Evolutionary conservation across 2,888 invertebrate species (phyloP), one percentile per base, ranked within the genome.

Genomic region (Mythimna pallens): DNA sequence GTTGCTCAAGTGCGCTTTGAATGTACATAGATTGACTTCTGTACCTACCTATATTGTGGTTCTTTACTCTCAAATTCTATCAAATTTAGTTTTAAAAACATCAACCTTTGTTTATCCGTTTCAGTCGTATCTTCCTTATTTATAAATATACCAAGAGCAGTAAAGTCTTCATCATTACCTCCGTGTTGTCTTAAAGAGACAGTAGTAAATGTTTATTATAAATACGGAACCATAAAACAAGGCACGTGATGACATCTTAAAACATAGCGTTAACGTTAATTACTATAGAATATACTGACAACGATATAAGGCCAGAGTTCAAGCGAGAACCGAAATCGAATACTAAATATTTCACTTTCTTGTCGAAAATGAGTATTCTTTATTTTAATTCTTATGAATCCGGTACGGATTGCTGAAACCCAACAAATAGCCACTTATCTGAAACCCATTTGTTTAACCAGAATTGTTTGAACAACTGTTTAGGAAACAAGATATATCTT

Each of bases 161-260:
- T 10, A 61, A 54, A 61, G 50, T 36, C 22, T 62, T 22, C n/a
- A 65, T 76, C 54, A 62, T 83, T 30, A 50, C 50, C 30, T 50
- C 40, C 43, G 10, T 34, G 30, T 25, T 52, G 25, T 68, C 47
- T 58, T 40, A 73, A 66, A 59, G 52, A 74, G 17, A 63, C 34
- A 67, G 71, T 55, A 66, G 62, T 82, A 72, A 85, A 82, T 67
- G 65, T 74, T 85, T 74, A 82, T 82, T 79, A 65, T 34, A 73
- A 55, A 72, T 40, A 78, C 30, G 63, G 65, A 62, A 82, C 61
- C 78, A n/a, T 72, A 68, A 82, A 74, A 74, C 79, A 73, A 12
- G 52, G 71, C 30, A 63, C 58, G 71, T 69, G 74, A 78, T 55
- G 64, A 74, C 70, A 63, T 70, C 74, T 74, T 71, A 20, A 63